Conservation (phyloP, 2,113 vertebrate species). For the Madoqua kirkii region DNA sequence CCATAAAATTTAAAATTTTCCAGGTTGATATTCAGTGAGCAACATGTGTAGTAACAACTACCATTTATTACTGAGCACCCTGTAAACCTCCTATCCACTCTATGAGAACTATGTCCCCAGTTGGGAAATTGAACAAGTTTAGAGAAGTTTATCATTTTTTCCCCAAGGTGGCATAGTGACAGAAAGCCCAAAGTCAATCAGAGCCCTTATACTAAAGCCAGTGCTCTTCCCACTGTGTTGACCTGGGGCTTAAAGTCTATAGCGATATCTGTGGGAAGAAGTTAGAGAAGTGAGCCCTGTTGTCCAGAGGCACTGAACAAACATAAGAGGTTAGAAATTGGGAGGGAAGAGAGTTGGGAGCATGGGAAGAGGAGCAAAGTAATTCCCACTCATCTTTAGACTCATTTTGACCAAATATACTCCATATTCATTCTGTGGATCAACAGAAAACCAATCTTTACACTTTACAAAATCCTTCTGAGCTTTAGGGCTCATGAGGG, state of each 20-base stretch:
- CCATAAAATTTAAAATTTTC: not conserved
- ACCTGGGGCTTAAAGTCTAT: not conserved
- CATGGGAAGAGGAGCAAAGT: not conserved
- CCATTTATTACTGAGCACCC: not conserved
- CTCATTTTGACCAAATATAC: not conserved
- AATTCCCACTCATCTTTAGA: not conserved
- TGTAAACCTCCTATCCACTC: not conserved
- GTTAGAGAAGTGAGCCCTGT: not conserved
- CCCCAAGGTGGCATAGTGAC: not conserved
- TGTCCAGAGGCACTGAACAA: not conserved
- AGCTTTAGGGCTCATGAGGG: not conserved
- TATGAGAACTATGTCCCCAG: not conserved
- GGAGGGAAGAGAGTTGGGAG: not conserved
- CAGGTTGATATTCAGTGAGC: not conserved
- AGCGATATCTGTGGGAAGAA: not conserved
- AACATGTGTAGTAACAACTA: not conserved
- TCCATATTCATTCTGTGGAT: not conserved
- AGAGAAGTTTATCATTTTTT: not conserved
- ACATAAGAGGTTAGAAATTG: not conserved
- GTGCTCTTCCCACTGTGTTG: not conserved
- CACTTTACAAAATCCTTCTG: not conserved
- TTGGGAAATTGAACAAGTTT: not conserved
- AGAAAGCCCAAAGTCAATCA: not conserved
- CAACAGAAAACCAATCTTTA: not conserved
- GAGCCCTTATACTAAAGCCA: not conserved